Percentiles rank a stretch among this genome's conserved stretches.
Evolutionary conservation across 2,888 invertebrate species (phyloP).

Genomic region (Cephus spinipes): DNA sequence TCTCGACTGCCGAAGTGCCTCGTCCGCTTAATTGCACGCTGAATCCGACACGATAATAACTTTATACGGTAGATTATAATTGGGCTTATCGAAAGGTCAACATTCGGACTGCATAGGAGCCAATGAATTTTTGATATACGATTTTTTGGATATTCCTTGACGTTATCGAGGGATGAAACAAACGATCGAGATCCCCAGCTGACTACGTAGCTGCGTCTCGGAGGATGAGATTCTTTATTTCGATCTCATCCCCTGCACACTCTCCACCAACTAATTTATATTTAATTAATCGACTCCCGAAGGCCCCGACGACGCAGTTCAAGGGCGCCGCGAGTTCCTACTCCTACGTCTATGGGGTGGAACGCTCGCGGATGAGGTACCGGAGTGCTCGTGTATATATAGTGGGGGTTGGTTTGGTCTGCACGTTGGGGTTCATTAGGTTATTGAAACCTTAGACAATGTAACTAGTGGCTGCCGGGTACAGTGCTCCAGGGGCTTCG

Average conservation of each 20-base stretch:
- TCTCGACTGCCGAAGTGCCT: not conserved
- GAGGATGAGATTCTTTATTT: constrained; percentile 1
- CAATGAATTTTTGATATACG: not conserved
- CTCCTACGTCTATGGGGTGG: not conserved
- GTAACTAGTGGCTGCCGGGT: constrained; percentile 52
- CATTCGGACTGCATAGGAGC: not conserved
- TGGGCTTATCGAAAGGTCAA: not conserved
- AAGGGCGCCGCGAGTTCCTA: constrained; percentile 19
- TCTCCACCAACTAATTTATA: constrained; percentile 44
- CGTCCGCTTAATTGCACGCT: not conserved
- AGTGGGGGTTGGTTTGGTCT: constrained; percentile 35
- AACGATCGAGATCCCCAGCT: not conserved
- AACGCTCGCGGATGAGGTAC: not conserved
- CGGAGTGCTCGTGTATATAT: not conserved
- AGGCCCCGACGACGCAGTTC: constrained; percentile 2
- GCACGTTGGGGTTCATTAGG: constrained; percentile 57
- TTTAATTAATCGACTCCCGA: constrained; percentile 51
- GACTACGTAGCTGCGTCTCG: constrained; percentile 12
- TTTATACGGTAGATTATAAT: not conserved
- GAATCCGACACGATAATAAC: not conserved
- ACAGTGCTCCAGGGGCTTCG: constrained; percentile 58
- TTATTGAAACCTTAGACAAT: constrained; percentile 65
- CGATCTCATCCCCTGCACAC: not conserved
- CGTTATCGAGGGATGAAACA: not conserved
- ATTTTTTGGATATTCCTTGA: not conserved